phyloP scores from a whole-genome alignment of 2,888 invertebrate species.

The Trichogramma evanescens region DNA sequence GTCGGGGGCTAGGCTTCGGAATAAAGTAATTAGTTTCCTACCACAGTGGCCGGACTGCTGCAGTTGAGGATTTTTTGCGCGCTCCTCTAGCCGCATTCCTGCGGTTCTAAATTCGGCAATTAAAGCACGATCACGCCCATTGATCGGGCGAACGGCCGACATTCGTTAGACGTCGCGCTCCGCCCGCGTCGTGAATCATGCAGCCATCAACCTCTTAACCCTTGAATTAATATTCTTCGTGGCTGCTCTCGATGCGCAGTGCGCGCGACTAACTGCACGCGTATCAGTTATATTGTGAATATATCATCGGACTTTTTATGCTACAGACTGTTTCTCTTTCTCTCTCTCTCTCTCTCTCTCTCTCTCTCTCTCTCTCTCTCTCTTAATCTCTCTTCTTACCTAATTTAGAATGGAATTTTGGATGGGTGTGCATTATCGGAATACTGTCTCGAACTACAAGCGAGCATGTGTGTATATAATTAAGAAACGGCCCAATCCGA shows the following conservation, averaged over 20 bases:
- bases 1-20: no score
- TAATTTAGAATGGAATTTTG: constrained; percentile 16
- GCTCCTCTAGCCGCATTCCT: no score
- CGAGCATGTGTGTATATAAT: no score
- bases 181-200: background rate
- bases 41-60: no score
- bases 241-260: no score
- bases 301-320: background rate
- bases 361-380: constrained; percentile 1
- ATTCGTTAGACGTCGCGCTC: constrained; percentile 21
- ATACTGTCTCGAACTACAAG: constrained; percentile 17
- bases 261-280: no score
- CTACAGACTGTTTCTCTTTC: background rate
- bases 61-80: no score
- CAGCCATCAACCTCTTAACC: no score
- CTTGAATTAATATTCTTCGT: no score
- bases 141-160: constrained; percentile 25
- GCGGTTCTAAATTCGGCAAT: constrained; percentile 33
- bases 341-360: background rate
- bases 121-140: constrained; percentile 25
- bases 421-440: constrained; percentile 10
- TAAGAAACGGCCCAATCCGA: no score
- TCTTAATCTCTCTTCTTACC: constrained; percentile 8
- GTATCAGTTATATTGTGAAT: no score
- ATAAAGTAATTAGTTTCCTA: no score